A percentile compares a stretch with the other conserved stretches of the same genome.
Evolutionary conservation across 2,797 vertebrate genomes (phyloP).

Genomic region (Adelosebastes latens): DNA sequence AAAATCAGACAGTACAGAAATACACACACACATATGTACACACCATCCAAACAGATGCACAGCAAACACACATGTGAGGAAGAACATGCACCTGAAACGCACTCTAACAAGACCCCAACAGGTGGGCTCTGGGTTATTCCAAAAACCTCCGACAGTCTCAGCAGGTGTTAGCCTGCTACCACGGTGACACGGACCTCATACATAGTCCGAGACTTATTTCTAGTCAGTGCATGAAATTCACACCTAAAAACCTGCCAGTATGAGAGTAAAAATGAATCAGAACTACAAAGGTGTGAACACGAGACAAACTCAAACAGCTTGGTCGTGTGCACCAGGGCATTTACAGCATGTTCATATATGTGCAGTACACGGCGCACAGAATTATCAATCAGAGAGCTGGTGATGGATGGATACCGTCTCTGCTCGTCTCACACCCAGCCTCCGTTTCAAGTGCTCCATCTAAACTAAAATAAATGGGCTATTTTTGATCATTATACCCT

Average conservation of each 20-base stretch:
- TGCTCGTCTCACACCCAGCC: background rate
- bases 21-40: background rate
- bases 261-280: background rate
- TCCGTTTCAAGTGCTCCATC: background rate
- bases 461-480: background rate
- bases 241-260: background rate
- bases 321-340: background rate
- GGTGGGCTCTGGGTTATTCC: constrained; percentile 10
- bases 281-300: background rate
- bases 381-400: background rate
- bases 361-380: background rate
- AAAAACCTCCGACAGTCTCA: background rate
- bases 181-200: background rate
- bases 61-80: constrained; percentile 5
- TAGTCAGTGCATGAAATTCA: background rate
- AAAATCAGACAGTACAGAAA: constrained; percentile 26
- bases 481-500: background rate
- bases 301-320: background rate
- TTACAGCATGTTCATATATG: background rate
- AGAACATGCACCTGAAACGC: background rate
- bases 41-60: constrained; percentile 42
- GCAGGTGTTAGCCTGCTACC: constrained; percentile 2
- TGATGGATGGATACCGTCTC: background rate
- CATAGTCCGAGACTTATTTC: background rate
- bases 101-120: constrained; percentile 2